Percentiles rank a stretch among this genome's conserved stretches.
Evolutionary conservation across 2,888 invertebrate genomes (phyloP).

Genomic region (Sesamia inferens): DNA sequence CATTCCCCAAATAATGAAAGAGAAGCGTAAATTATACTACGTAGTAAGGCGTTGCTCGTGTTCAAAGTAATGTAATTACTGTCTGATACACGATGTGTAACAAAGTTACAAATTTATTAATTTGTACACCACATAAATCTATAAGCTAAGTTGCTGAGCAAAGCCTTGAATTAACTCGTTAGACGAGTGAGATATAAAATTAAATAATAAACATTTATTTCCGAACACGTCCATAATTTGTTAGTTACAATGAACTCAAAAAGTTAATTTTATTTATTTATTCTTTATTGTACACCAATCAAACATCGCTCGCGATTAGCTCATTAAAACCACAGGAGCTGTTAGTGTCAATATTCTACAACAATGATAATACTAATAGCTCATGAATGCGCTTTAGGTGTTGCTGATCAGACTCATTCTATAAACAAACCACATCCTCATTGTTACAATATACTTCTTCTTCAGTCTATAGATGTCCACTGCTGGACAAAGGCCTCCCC

Average conservation of each 20-base stretch:
- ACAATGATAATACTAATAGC: neutral
- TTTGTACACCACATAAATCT: conserved; percentile 43
- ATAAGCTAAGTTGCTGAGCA: conserved; percentile 21
- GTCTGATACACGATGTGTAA: conserved; percentile 14
- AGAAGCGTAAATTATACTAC: conserved; percentile 23
- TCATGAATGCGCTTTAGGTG: neutral
- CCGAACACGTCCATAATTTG: too few relatives aligned
- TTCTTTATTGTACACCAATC: too few relatives aligned
- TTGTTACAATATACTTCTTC: neutral
- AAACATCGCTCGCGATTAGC: too few relatives aligned
- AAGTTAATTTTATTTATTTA: too few relatives aligned
- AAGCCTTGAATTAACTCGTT: conserved; percentile 31
- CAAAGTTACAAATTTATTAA: conserved; percentile 47
- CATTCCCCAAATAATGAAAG: neutral
- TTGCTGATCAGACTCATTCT: neutral
- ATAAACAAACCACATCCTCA: neutral
- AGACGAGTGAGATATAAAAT: conserved; percentile 12
- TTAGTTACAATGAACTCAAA: too few relatives aligned
- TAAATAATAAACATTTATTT: neutral
- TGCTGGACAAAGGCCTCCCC: too few relatives aligned
- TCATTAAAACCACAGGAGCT: neutral
- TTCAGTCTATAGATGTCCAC: too few relatives aligned
- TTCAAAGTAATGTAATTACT: conserved; percentile 44
- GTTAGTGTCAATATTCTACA: neutral
- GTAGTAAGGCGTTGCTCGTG: conserved; percentile 21